Percentiles rank a stretch among this genome's conserved stretches.
Evolutionary conservation across 1,140 invertebrate species (phyloP).

Genomic region (Mycetomoellerius zeteki): DNA sequence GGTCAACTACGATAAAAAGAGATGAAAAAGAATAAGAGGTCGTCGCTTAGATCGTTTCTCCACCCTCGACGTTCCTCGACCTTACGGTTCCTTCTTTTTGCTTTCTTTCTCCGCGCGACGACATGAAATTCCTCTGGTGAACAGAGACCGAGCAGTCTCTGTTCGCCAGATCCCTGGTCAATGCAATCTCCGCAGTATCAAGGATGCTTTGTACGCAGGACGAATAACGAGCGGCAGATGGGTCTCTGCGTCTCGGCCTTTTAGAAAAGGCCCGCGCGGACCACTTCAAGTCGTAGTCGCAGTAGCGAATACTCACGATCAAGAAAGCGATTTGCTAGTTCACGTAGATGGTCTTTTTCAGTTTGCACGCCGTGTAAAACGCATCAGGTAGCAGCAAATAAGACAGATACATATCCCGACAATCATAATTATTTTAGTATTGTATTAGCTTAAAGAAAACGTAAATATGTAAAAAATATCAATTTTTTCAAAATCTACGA

Average conservation of each 20-base stretch:
- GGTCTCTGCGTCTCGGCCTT: slow-evolving; percentile 58
- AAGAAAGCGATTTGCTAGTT: slow-evolving; percentile 69
- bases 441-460: background rate
- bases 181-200: slow-evolving; percentile 81
- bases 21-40: slow-evolving; percentile 49
- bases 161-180: slow-evolving; percentile 69
- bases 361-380: slow-evolving; percentile 64
- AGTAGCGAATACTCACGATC: slow-evolving; percentile 71
- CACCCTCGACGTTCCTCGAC: slow-evolving; percentile 54
- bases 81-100: slow-evolving; percentile 30
- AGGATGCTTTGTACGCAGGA: slow-evolving; percentile 78
- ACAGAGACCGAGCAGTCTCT: slow-evolving; percentile 43
- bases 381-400: background rate
- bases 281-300: slow-evolving; percentile 81
- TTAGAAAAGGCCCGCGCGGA: slow-evolving; percentile 73
- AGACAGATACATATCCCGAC: background rate
- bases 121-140: slow-evolving; percentile 67
- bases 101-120: slow-evolving; percentile 57
- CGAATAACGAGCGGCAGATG: slow-evolving; percentile 77
- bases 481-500: background rate
- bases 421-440: slow-evolving; percentile 27
- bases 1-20: slow-evolving; percentile 33
- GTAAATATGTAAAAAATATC: background rate
- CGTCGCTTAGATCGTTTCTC: slow-evolving; percentile 69
- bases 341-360: slow-evolving; percentile 82